These are phyloP conservation scores for Pollicipes pollicipes DNA, from an alignment of 1,140 invertebrate species.

Conservation along the genomic window DNA sequence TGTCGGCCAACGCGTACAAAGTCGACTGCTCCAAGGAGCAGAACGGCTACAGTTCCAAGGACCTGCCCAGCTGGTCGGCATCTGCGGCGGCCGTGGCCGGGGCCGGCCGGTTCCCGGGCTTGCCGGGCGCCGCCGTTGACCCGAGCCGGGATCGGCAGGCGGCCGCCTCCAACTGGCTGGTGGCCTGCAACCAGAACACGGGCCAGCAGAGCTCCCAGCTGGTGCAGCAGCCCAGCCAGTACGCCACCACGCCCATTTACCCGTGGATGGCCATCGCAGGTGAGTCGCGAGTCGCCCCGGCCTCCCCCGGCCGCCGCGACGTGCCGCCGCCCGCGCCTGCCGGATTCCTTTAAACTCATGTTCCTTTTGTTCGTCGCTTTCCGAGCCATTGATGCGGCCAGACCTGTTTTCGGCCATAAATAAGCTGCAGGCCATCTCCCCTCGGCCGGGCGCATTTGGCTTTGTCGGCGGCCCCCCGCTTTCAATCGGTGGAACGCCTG, in stretches of 20 bases:
- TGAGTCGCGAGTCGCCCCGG: neutral
- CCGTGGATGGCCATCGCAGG: slow-evolving; percentile 5
- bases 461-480: neutral
- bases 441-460: too few relatives aligned
- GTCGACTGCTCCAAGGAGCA: neutral
- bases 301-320: too few relatives aligned
- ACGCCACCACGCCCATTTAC: slow-evolving; percentile 3
- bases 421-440: neutral
- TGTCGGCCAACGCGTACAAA: slow-evolving; percentile 1
- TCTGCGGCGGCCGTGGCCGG: neutral
- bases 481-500: neutral
- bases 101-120: neutral
- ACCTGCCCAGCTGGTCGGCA: neutral
- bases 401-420: neutral
- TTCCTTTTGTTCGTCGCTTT: neutral
- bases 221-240: slow-evolving; percentile 4
- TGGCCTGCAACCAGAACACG: slow-evolving; percentile 1
- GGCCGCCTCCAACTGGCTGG: slow-evolving; percentile 5
- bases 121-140: neutral
- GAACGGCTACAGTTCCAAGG: slow-evolving; percentile 1
- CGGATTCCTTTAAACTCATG: neutral
- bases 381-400: neutral
- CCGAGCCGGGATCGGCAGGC: neutral
- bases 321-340: too few relatives aligned
- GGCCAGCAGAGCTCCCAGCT: neutral